Percentiles rank a stretch among this genome's conserved stretches.
phyloP scores from a whole-genome alignment of 1,140 invertebrate genomes.

The Drosophila lowei region DNA sequence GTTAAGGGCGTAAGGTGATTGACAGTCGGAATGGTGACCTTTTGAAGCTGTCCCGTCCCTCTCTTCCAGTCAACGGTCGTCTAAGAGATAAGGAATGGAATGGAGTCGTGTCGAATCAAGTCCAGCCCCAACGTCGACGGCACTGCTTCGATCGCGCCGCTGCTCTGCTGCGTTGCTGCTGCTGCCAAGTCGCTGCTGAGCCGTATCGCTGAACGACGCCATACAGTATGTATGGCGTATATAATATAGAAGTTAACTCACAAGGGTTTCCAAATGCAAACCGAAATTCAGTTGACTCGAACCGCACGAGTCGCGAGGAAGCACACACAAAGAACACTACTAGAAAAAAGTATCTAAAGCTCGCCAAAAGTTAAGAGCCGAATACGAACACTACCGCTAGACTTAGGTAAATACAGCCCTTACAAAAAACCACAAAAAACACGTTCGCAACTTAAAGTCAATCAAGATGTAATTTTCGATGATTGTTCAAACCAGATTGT shows the following conservation, averaged over 20 bases:
- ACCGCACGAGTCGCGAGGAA: slow-evolving; percentile 71
- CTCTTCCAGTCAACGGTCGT: slow-evolving; percentile 23
- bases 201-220: slow-evolving; percentile 12
- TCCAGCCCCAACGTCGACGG: slow-evolving; percentile 5
- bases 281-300: slow-evolving; percentile 76
- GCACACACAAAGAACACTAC: slow-evolving; percentile 54
- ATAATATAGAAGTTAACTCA: slow-evolving; percentile 73
- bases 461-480: slow-evolving; percentile 20
- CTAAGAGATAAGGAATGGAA: slow-evolving; percentile 38
- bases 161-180: slow-evolving; percentile 18
- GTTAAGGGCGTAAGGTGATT: slow-evolving; percentile 64
- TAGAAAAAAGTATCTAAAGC: slow-evolving; percentile 17
- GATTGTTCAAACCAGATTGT: slow-evolving; percentile 31
- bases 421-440: slow-evolving; percentile 4
- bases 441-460: slow-evolving; percentile 4
- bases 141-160: slow-evolving; percentile 18
- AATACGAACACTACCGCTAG: slow-evolving; percentile 13
- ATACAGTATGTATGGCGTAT: slow-evolving; percentile 14
- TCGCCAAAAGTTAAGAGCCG: slow-evolving; percentile 15
- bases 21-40: slow-evolving; percentile 45
- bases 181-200: slow-evolving; percentile 21
- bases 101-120: slow-evolving; percentile 21
- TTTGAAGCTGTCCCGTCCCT: slow-evolving; percentile 12
- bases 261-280: slow-evolving; percentile 75
- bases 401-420: slow-evolving; percentile 46